A percentile compares a stretch with the other conserved stretches of the same genome.
Evolutionary conservation across 2,797 vertebrate species (phyloP).

Genomic region (Acrossocheilus fasciatus): DNA sequence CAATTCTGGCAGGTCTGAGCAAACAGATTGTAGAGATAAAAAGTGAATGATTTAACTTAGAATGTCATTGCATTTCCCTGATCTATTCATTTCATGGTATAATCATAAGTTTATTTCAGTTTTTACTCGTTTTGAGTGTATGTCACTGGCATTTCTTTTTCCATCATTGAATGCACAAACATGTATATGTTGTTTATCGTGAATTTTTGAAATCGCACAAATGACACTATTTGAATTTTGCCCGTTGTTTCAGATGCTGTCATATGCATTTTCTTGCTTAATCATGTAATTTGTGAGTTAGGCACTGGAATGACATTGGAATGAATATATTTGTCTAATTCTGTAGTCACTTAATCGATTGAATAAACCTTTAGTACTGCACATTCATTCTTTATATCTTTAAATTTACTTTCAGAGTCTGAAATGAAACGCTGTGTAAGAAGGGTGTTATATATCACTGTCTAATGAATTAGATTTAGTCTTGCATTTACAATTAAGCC

Average conservation of each 20-base stretch:
- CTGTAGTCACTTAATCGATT: not conserved
- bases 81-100: not conserved
- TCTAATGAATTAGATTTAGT: not conserved
- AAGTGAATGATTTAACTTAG: not conserved
- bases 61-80: not conserved
- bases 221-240: not conserved
- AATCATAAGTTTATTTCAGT: not conserved
- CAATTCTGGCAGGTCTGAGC: slow-evolving; percentile 88
- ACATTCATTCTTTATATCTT: not conserved
- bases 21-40: slow-evolving; percentile 8
- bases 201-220: not conserved
- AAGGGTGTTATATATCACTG: slow-evolving; percentile 24
- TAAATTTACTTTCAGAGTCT: not conserved
- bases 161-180: not conserved
- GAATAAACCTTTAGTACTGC: not conserved
- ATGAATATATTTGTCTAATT: not conserved
- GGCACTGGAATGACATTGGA: not conserved
- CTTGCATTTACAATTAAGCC: slow-evolving; percentile 22
- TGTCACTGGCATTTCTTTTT: not conserved
- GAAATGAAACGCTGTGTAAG: not conserved
- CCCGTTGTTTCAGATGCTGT: not conserved
- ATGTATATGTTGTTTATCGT: not conserved
- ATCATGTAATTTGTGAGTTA: not conserved
- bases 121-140: not conserved
- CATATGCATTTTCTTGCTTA: not conserved